Evolutionary conservation across 2,888 invertebrate species (phyloP), one percentile per base, ranked within the genome.

Genomic region (Lithophane socia): DNA sequence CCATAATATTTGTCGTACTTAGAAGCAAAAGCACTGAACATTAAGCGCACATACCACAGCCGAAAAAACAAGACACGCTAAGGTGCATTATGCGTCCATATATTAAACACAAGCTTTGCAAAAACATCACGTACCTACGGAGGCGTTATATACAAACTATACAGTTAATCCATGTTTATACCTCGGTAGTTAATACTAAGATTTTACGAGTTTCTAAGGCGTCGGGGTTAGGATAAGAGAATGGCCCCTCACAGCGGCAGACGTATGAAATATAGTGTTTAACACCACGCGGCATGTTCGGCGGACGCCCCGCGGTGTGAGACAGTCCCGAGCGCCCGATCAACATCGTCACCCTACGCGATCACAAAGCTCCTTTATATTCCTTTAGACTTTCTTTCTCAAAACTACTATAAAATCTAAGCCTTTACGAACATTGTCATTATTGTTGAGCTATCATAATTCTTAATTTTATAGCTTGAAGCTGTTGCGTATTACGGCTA

Each of bases 241-340:
- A 92, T 92, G 93, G 91, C 90, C 93, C 93, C 90, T 90, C 92
- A 89, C 94, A 90, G 95, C 92, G 94, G 93, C 91, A 87, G 86
- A 90, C 89, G 89, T 90, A 94, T 96, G 96, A 96, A 94, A 94
- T 96, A 96, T 96, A 90, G 94, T 93, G 94, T 94, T 96, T 96
- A 95, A 96, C 96, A 95, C 96, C 94, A 92, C 91, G 89, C 90
- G 90, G 93, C 96, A 91, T 96, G 96, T 96, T 88, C 89, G 85
- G 60, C 77, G 80, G 93, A 82, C 92, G 86, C 91, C 95, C 95
- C 92, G 95, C 86, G 79, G 95, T 77, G 87, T 42, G 83, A 77
- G 83, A 85, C 82, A 63, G 80, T 84, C 88, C 77, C 44, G 82
- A 70, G 79, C 63, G 80, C 85, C 83, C 83, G 87, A 77, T 73